Evolutionary conservation across 1,140 invertebrate species (phyloP), one percentile per base, ranked within the genome.

Genomic region (Varroa destructor): DNA sequence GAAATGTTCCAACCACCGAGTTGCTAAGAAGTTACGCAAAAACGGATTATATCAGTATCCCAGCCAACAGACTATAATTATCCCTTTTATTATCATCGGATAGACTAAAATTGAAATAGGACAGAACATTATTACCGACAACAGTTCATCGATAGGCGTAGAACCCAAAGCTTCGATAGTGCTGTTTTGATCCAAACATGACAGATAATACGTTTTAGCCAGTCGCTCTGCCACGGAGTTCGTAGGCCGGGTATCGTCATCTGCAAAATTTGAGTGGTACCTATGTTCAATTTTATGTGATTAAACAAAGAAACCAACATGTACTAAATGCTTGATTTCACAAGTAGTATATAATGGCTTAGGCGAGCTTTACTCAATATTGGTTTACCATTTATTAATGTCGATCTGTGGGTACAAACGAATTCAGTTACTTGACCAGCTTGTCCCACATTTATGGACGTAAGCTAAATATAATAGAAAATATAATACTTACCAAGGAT

Each of bases 171-270:
- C 81, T 81, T 96, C 93, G 70, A 95, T 88, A 0, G 89, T 93
- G 77, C 93, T 91, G 76, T 95, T 93, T 0, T 84, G 84, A 79
- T 97, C 93, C 83, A 97, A 85, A 78, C 94, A 98, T 0, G 93
- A 93, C 73, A 87, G 82, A 79, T 93, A 98, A 80, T 95, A 97
- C 1, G 87, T 80, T 76, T 90, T 87, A 0, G 92, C 91, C 80
- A 96, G 97, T 57, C 83, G 83, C 78, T 97, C 92, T 0, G 93
- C 88, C 74, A 87, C 84, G 56, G 87, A 89, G 75, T 85, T 85
- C n/a, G 56, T 72, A 2, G 55, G 46, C 2, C 57, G 43, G 55
- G 8, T 61, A 25, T 72, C 74, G 43, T 74, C 54, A 46, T 73
- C 73, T 73, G 54, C 14, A 43, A 72, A 72, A 71, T 51, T 51